Base-by-base conservation (phyloP, 2,888 invertebrate species). In the Erebia ligea region DNA sequence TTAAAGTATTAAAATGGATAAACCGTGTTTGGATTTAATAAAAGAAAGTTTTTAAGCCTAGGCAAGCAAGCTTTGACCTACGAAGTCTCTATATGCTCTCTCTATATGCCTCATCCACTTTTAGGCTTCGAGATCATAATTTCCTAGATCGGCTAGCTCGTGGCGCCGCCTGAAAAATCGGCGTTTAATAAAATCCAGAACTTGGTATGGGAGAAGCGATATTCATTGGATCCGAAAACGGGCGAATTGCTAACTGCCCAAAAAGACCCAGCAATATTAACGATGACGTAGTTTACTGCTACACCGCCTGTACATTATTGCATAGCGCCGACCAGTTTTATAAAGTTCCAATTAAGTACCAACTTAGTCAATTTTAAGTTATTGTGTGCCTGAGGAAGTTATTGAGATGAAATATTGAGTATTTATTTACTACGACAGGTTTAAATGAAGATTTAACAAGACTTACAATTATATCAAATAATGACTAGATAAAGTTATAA, bases 221-320 rank as follows among this genome's bases (percentile, higher is more conserved):
- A 62, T 54, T 54, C 54, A 50, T 25, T 56, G 66, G 56, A 58
- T 67, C 48, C 11, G 68, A 56, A 70, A 69, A 69, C 71, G 68
- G 61, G 62, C 48, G 21, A 45, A 45, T 48, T 65, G 85, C 88
- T 81, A 85, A 88, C 87, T 84, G 87, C 86, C 87, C 89, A 88
- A 89, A 90, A 89, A 90, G 85, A 89, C 88, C 82, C 65, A 68
- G 85, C 86, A 83, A 90, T 89, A 90, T 90, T 90, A 90, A 89
- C 89, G 84, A 86, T 85, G 81, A 86, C 89, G 89, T 88, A 90
- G 89, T 91, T 91, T 87, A 90, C 85, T 82, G 87, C 85, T 81
- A 64, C 80, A 82, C 91, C 92, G 87, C 82, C 87, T 91, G 92
- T 89, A 89, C 87, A 90, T 92, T 91, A 93, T 89, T 84, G 81